Evolutionary conservation across 2,888 invertebrate species (phyloP), one percentile per base, ranked within the genome.

Genomic region (Therioaphis trifolii): DNA sequence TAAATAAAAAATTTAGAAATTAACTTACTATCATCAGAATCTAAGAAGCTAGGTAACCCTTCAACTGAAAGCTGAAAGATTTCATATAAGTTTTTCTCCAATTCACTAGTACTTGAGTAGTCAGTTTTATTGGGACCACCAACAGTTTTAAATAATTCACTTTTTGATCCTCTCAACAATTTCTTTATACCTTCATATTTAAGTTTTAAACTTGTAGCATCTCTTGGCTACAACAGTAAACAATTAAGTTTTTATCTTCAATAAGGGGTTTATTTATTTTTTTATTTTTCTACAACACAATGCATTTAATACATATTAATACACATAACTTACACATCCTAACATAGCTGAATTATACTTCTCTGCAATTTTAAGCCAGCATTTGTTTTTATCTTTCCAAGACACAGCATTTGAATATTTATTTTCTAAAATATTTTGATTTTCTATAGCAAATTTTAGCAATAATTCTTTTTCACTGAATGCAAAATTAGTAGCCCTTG

Each of bases 341-440:
- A 9, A 43, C 11, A 11, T 43, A 43, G 43, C 43, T 43, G 43
- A 40, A 69, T 69, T 69, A 69, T 46, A 69, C 3, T 24, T 14
- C 15, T 69, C 69, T 21, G 69, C 21, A 43, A 69, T 69, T 69
- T 43, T 69, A 21, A 43, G 21, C 43, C 69, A 69, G 15, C 43
- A 43, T 69, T 43, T 69, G 12, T 69, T 43, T 12, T 69, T 69
- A 1, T 69, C 69, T 24, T 69, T 69, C 43, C 69, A 43, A n/a
- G n/a, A n/a, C n/a, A n/a, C n/a, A n/a, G n/a, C n/a, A n/a, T n/a
- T n/a, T n/a, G n/a, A n/a, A n/a, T 40, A 21, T 43, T 69, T 69
- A 69, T 69, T 69, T 43, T 69, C 69, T 69, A 69, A 69, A n/a
- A 69, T 69, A 43, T n/a, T 69, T 15, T 21, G n/a, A 24, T 69